These are phyloP conservation scores for Otocyon megalotis DNA, from an alignment of 2,113 vertebrate genomes.

Conservation along the genomic window DNA sequence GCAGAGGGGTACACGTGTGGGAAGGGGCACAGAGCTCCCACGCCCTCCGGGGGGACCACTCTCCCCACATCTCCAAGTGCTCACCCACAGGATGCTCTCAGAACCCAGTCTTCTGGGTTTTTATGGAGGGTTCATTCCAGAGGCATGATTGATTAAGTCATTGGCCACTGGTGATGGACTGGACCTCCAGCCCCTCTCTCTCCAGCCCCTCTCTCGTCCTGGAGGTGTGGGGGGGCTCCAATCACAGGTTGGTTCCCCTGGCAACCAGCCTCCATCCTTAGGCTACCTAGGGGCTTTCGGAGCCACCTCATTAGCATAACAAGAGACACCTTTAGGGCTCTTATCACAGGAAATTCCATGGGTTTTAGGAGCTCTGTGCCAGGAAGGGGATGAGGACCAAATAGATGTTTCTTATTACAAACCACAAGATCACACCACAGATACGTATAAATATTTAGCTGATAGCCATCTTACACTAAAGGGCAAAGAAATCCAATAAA, in stretches of 20 bases:
- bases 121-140: not conserved
- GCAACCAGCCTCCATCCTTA: not conserved
- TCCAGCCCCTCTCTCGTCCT: not conserved
- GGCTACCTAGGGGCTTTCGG: not conserved
- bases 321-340: not conserved
- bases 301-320: not conserved
- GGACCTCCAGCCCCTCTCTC: not conserved
- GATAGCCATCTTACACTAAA: not conserved
- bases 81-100: not conserved
- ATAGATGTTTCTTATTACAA: not conserved
- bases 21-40: not conserved
- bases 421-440: not conserved
- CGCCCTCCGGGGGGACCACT: not conserved
- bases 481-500: not conserved
- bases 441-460: constrained; percentile 12
- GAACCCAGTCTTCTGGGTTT: not conserved
- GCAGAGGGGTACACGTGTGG: not conserved
- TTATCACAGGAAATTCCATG: not conserved
- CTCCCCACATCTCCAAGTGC: not conserved
- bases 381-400: not conserved
- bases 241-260: too few species aligned
- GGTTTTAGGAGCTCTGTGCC: not conserved
- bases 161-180: not conserved
- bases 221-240: not conserved
- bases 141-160: not conserved